Evolutionary conservation across 2,888 invertebrate genomes (phyloP).

Genomic region (Eupithecia exiguata): DNA sequence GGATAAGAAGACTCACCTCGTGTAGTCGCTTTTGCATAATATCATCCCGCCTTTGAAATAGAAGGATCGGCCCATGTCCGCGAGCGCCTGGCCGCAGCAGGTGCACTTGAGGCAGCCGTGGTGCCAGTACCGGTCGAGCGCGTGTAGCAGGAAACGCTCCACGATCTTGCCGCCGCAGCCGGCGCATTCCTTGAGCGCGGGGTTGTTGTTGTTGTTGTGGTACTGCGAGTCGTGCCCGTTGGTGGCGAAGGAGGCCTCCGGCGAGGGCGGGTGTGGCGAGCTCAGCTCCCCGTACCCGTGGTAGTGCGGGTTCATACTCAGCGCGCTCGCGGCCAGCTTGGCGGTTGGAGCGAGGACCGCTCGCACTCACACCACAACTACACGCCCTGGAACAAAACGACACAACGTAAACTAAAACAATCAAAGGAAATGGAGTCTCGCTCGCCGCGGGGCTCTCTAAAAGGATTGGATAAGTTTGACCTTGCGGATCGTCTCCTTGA

Average conservation of each 20-base stretch:
- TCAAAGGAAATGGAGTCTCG: constrained; percentile 13
- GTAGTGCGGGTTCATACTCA: constrained; percentile 96
- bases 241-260: constrained; percentile 87
- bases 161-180: constrained; percentile 96
- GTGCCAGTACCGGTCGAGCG: constrained; percentile 98
- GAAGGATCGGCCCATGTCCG: constrained; percentile 95
- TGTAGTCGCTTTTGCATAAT: constrained; percentile 97
- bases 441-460: constrained; percentile 1
- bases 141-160: constrained; percentile 95
- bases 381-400: constrained; percentile 74
- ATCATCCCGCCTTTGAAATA: constrained; percentile 97
- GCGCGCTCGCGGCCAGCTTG: constrained; percentile 94
- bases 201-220: constrained; percentile 85
- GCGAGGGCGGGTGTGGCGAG: constrained; percentile 90
- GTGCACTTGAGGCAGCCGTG: constrained; percentile 97
- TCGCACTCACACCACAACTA: constrained; percentile 79
- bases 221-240: constrained; percentile 84
- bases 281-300: constrained; percentile 92
- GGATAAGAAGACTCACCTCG: constrained; percentile 87
- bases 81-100: constrained; percentile 94
- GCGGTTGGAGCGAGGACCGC: constrained; percentile 85
- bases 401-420: constrained; percentile 19
- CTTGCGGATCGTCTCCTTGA: constrained; percentile 33
- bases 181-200: constrained; percentile 90
- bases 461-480: constrained; percentile 29